Evolutionary conservation across 1,140 invertebrate genomes (phyloP), one percentile per base, ranked within the genome.

Genomic region (Aphidius ervi): DNA sequence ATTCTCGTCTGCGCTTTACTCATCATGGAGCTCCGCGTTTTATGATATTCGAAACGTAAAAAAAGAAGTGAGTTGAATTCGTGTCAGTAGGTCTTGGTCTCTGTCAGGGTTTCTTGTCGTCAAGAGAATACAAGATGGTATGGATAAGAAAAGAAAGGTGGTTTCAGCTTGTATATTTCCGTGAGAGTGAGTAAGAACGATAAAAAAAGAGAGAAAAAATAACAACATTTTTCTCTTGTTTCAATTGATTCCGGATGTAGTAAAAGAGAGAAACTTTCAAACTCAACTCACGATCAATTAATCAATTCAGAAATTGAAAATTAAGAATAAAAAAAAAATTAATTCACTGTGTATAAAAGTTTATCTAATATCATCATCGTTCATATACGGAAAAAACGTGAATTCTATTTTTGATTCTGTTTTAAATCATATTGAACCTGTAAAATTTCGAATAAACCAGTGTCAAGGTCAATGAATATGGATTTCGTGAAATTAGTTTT

Each of bases 1-100:
- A 64, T 59, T 56, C 65, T 66, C 72, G 69, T 79, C 75, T 80
- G 76, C 70, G 66, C 67, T 61, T 68, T 59, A 65, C 63, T 64
- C 58, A 66, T 61, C 57, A 60, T 60, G 64, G 52, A 61, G 63
- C 72, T 65, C 65, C 72, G 67, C 72, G 67, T 79, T 80, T 80
- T 80, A 79, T 79, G 78, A 77, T 77, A 79, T 79, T 77, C 73
- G 70, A 75, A 77, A 75, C 64, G 73, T 77, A 78, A 79, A 79
- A 79, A 81, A 79, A 75, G 77, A 75, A 78, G 71, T 69, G 70
- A 56, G 40, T 68, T 73, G 72, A 75, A 80, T 80, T 58, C 69
- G 70, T 73, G 78, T 75, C 70, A 80, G 74, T 80, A 67, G 78
- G 75, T 76, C 76, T 72, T 67, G 69, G 70, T 70, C 70, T 72